Evolutionary conservation across 2,888 invertebrate species (phyloP).

Genomic region (Ectemnius cavifrons): DNA sequence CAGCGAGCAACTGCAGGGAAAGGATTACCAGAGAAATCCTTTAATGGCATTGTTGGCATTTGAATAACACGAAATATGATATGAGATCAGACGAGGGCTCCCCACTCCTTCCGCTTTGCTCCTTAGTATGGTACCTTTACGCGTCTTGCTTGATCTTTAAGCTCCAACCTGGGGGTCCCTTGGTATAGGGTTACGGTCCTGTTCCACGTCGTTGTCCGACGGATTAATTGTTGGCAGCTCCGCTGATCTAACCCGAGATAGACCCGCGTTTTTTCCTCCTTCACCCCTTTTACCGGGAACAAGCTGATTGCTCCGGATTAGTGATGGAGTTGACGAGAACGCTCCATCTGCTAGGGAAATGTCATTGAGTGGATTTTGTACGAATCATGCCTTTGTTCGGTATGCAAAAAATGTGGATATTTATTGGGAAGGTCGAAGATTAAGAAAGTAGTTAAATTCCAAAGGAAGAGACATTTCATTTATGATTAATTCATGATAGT

Average conservation of each 20-base stretch:
- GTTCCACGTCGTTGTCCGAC: constrained; percentile 56
- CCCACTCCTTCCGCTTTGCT: constrained; percentile 25
- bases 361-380: constrained; percentile 1
- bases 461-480: no score
- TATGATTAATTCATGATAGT: no score
- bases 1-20: constrained; percentile 57
- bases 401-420: no score
- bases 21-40: constrained; percentile 74
- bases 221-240: constrained; percentile 75
- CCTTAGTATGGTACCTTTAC: no score
- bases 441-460: no score
- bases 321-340: constrained; percentile 30
- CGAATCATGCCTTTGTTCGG: no score
- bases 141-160: constrained; percentile 48
- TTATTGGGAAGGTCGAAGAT: no score
- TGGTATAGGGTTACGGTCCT: constrained; percentile 71
- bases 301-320: constrained; percentile 7
- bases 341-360: constrained; percentile 16
- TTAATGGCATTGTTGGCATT: constrained; percentile 77
- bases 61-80: constrained; percentile 78
- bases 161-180: constrained; percentile 49
- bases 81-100: constrained; percentile 68
- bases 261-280: constrained; percentile 14
- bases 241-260: constrained; percentile 60
- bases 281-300: constrained; percentile 14